Evolutionary conservation across 2,113 vertebrate genomes (phyloP), one percentile per base, ranked within the genome.

Genomic region (Vicugna pacos): DNA sequence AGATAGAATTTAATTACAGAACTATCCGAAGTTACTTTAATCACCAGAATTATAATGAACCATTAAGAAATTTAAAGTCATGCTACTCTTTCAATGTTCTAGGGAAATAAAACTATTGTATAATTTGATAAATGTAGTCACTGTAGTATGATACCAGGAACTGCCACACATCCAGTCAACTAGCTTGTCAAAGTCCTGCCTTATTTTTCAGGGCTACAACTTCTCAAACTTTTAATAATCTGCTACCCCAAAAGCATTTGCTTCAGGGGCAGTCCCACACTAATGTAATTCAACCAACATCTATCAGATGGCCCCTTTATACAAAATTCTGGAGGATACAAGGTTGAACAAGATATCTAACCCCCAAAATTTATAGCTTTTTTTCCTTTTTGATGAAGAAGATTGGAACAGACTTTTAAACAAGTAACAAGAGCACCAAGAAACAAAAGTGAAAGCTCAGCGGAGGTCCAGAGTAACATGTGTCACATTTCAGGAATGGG

Each of bases 41-140:
- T 93, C 48, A 91, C 93, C 35, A 91, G 48, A 91, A 76, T 46
- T 87, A 77, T 42, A 85, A 70, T 58, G 16, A 83, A 62, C 65
- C 38, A 56, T 80, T 86, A 96, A 79, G 32, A 84, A 85, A 81
- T 62, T 76, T 87, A 58, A 93, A 86, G 32, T 77, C 48, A 93
- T 75, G 56, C 92, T 93, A 77, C 12, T 92, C 30, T 81, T 91
- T 62, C 50, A 83, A 30, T 8, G 30, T 90, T 80, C 86, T 65
- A 95, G 48, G 70, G 65, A 88, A 96, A 87, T 19, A 79, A 82
- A 94, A 85, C 72, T 72, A 80, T 92, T 89, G 77, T 77, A 64
- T 85, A 73, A 89, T 70, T 87, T 93, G 93, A 82, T 32, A 87
- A 79, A 88, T 48, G 10, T 46, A 50, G 22, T 80, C 35, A 60